Base-by-base conservation (phyloP, 2,113 vertebrate genomes). In the Protomyctophum bolini region DNA sequence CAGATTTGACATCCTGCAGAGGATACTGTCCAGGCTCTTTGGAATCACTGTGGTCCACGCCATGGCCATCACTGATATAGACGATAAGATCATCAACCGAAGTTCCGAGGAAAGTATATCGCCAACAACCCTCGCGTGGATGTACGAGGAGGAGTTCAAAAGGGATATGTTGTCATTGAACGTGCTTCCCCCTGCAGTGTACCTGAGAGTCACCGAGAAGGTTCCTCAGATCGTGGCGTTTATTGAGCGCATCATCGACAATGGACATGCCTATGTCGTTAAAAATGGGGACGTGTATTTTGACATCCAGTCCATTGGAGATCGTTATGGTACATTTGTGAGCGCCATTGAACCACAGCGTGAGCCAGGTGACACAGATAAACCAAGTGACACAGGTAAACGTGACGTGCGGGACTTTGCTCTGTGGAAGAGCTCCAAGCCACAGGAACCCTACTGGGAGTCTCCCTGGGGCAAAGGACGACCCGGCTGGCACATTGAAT, bases 1-100 rank as follows among this genome's bases (percentile, higher is more conserved):
- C 80, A 92, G 93, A 73, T 98, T 99, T 86, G 97, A 99, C 74
- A 95, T 97, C 60, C 89, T 99, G 81, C 94, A 97, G 85, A 95
- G 97, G 82, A 92, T 98, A 82, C 73, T 98, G 71, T 92, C 92
- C 58, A 89, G 75, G 4, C 9, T 96, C 60, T 98, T 98, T 77
- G 97, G 94, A 6, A 90, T 95, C 86, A 94, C 92, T 6, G 87
- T 99, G 2, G 59, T 97, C 85, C 96, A 97, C 73, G 97, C 94
- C 46, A 98, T 99, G 97, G 97, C 97, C 7, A 51, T 51, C 49
- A 51, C 49, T 51, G 49, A 51, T 51, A 6, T 51, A 10, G 49
- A 51, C 4, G 49, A 51, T 11, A 51, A 51, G 7, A 51, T 51
- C 10, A 51, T 51, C 10, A 51, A 8, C 8, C 3, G 49, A 41